Conservation (phyloP, 2,888 invertebrate species). For the Pomacea canaliculata region DNA sequence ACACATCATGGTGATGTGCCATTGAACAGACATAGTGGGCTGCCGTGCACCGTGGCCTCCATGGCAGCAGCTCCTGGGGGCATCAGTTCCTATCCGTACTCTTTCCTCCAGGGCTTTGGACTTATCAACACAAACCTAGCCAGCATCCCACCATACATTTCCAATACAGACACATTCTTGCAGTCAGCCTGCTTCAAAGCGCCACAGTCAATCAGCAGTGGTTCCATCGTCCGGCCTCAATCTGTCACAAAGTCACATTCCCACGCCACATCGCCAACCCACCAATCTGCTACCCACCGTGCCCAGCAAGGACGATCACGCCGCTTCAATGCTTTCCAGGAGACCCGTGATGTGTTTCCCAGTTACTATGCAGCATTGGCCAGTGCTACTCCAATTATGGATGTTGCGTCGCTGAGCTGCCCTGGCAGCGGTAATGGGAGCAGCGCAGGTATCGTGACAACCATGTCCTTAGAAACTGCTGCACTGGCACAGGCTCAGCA, state of each 20-base stretch:
- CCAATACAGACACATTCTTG: constrained; percentile 1
- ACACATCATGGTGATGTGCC: constrained; percentile 4
- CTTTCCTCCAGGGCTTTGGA: constrained; percentile 22
- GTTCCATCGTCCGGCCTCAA: not conserved
- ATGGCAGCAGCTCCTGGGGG: constrained; percentile 7
- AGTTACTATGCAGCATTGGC: constrained; percentile 18
- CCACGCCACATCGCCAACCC: constrained; percentile 4
- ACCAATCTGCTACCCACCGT: constrained; percentile 13
- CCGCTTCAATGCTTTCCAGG: constrained; percentile 29
- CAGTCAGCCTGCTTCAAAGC: not conserved
- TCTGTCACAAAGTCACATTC: not conserved
- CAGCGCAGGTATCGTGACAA: not conserved
- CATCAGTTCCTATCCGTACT: constrained; percentile 21
- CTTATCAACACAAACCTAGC: constrained; percentile 51
- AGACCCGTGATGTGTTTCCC: constrained; percentile 16
- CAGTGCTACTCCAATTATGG: constrained; percentile 12
- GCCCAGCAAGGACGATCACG: constrained; percentile 24
- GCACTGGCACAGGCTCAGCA: not conserved
- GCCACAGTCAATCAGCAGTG: not conserved
- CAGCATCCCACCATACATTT: constrained; percentile 40
- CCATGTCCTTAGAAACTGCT: not conserved
- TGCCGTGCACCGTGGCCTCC: constrained; percentile 3
- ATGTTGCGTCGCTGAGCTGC: constrained; percentile 1
- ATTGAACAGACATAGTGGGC: not conserved
- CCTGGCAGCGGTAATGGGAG: not conserved